A percentile compares a stretch with the other conserved stretches of the same genome.
Evolutionary conservation across 2,888 invertebrate species (phyloP).

Genomic region (Patella depressa): DNA sequence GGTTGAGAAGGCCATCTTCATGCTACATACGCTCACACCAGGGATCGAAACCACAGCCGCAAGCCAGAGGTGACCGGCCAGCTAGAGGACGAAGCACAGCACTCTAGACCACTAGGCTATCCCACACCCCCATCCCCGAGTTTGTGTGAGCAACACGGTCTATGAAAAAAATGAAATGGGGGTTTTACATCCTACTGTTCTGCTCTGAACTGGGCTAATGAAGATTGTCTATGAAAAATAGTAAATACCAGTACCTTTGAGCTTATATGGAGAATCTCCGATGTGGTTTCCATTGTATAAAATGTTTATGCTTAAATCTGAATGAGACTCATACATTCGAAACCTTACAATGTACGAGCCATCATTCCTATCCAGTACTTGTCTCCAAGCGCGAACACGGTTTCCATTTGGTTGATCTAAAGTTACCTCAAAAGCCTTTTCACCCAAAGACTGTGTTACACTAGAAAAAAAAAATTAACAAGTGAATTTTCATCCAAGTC

Average conservation of each 20-base stretch:
- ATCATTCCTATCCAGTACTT: slow-evolving; percentile 82
- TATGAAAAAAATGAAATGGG: not conserved
- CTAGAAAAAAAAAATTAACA: too few species aligned
- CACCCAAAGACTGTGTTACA: slow-evolving; percentile 73
- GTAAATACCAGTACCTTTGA: slow-evolving; percentile 75
- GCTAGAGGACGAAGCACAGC: too few species aligned
- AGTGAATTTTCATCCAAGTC: too few species aligned
- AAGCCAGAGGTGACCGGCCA: too few species aligned
- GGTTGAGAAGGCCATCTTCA: too few species aligned
- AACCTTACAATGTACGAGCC: slow-evolving; percentile 57
- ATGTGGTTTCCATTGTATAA: slow-evolving; percentile 78
- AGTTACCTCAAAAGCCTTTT: slow-evolving; percentile 72
- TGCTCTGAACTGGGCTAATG: too few species aligned
- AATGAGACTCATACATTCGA: slow-evolving; percentile 74
- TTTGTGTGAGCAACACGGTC: too few species aligned
- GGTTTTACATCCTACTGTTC: too few species aligned
- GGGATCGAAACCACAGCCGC: too few species aligned
- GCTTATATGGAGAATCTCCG: slow-evolving; percentile 77
- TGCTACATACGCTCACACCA: too few species aligned
- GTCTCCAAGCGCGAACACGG: slow-evolving; percentile 77
- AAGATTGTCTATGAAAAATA: not conserved
- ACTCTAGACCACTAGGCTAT: too few species aligned
- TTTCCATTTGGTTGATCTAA: slow-evolving; percentile 74
- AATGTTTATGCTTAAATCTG: slow-evolving; percentile 80
- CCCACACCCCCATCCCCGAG: too few species aligned